Conservation (phyloP, 2,888 invertebrate genomes). For the Hipparchia sbordonii region DNA sequence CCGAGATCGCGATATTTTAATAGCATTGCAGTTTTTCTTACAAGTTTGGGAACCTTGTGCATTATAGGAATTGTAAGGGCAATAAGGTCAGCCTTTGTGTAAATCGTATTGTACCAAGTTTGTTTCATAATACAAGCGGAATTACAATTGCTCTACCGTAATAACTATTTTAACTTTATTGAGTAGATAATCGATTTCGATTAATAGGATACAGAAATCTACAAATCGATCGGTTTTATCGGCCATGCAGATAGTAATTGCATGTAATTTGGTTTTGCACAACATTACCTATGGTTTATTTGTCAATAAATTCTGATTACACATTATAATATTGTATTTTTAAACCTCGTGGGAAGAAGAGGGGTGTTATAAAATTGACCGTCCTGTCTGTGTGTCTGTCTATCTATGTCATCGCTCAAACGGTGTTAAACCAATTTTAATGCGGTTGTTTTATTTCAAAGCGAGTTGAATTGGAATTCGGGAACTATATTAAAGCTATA, state of each 20-base stretch:
- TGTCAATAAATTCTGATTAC: neutral
- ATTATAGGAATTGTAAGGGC: constrained; percentile 27
- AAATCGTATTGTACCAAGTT: constrained; percentile 33
- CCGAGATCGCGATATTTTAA: too few relatives aligned
- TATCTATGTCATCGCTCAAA: too few relatives aligned
- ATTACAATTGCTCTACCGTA: constrained; percentile 31
- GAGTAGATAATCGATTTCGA: constrained; percentile 25
- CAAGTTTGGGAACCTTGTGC: constrained; percentile 8
- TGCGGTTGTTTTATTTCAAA: too few relatives aligned
- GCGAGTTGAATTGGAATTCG: too few relatives aligned
- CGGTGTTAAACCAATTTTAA: too few relatives aligned
- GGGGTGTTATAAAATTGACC: too few relatives aligned
- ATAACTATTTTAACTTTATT: constrained; percentile 32
- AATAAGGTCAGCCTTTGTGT: constrained; percentile 36
- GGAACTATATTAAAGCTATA: too few relatives aligned
- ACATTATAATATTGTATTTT: too few relatives aligned
- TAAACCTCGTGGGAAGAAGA: too few relatives aligned
- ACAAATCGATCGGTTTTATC: constrained; percentile 24
- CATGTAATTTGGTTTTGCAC: constrained; percentile 19
- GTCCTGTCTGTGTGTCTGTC: too few relatives aligned
- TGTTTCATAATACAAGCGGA: constrained; percentile 35
- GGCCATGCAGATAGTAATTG: constrained; percentile 16
- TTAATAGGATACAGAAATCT: constrained; percentile 23
- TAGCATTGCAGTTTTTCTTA: too few relatives aligned
- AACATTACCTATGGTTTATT: neutral